These are phyloP conservation scores for Dioctria linearis DNA, from an alignment of 2,888 invertebrate genomes.

Conservation along the genomic window DNA sequence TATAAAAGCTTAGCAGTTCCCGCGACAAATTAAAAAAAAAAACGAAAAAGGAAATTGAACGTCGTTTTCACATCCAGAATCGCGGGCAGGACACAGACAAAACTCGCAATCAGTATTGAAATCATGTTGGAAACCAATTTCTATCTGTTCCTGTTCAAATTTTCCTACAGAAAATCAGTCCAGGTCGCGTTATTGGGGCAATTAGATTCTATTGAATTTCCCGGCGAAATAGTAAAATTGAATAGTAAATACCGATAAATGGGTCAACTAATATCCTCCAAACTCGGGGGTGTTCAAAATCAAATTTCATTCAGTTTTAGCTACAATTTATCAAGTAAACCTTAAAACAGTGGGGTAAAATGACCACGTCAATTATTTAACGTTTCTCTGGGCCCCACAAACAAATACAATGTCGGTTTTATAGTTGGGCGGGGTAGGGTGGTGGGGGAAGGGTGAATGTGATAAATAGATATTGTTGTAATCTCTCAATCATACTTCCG, in stretches of 20 bases:
- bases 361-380: conserved; percentile 35
- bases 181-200: conserved; percentile 30
- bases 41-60: no score
- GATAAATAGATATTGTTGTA: conserved; percentile 53
- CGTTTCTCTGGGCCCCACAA: not conserved
- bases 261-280: conserved; percentile 47
- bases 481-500: conserved; percentile 57
- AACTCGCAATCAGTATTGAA: not conserved
- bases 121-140: conserved; percentile 11
- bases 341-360: conserved; percentile 21
- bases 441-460: conserved; percentile 5
- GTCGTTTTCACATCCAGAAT: no score
- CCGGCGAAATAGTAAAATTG: conserved; percentile 39
- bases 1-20: no score
- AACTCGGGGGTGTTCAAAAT: conserved; percentile 21
- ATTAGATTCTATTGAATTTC: conserved; percentile 35
- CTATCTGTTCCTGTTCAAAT: not conserved
- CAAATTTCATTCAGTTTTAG: conserved; percentile 36
- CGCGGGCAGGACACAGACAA: no score
- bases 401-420: not conserved
- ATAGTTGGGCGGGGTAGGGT: not conserved
- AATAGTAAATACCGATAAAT: conserved; percentile 42
- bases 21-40: no score
- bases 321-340: conserved; percentile 18
- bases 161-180: conserved; percentile 11